phyloP scores from a whole-genome alignment of 2,888 invertebrate species.

The Lampropteryx suffumata region DNA sequence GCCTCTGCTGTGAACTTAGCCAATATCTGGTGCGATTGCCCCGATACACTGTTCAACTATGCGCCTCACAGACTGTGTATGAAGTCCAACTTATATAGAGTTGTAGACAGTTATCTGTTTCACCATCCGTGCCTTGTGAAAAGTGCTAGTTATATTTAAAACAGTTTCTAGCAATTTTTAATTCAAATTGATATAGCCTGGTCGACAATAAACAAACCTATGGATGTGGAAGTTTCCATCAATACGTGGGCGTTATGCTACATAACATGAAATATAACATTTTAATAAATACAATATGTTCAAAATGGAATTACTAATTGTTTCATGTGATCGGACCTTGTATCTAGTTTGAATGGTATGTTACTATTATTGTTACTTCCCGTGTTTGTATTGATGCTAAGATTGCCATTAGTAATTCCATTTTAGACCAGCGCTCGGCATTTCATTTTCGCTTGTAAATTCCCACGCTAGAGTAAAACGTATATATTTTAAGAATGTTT shows the following conservation, averaged over 20 bases:
- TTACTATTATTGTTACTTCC: slow-evolving; percentile 54
- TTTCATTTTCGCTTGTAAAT: background rate
- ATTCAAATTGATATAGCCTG: too few relatives aligned
- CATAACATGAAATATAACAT: too few relatives aligned
- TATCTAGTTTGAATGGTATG: slow-evolving; percentile 41
- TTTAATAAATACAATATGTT: slow-evolving; percentile 3
- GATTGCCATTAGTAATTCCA: slow-evolving; percentile 64
- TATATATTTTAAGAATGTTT: too few relatives aligned
- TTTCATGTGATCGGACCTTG: slow-evolving; percentile 29
- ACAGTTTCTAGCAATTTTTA: background rate
- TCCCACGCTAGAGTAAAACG: background rate
- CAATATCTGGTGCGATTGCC: slow-evolving; percentile 64
- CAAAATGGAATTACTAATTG: slow-evolving; percentile 75
- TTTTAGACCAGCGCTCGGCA: slow-evolving; percentile 43
- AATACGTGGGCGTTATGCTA: too few relatives aligned
- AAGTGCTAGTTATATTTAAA: slow-evolving; percentile 69
- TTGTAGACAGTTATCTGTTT: slow-evolving; percentile 61
- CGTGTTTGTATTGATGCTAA: slow-evolving; percentile 29
- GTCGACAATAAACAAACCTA: too few relatives aligned
- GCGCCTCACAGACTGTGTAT: slow-evolving; percentile 63
- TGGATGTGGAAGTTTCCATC: too few relatives aligned
- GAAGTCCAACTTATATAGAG: slow-evolving; percentile 59
- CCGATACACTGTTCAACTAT: slow-evolving; percentile 63
- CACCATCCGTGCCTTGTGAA: slow-evolving; percentile 65
- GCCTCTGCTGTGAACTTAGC: slow-evolving; percentile 50